phyloP scores from a whole-genome alignment of 2,113 vertebrate genomes.

The Corvus hawaiiensis region DNA sequence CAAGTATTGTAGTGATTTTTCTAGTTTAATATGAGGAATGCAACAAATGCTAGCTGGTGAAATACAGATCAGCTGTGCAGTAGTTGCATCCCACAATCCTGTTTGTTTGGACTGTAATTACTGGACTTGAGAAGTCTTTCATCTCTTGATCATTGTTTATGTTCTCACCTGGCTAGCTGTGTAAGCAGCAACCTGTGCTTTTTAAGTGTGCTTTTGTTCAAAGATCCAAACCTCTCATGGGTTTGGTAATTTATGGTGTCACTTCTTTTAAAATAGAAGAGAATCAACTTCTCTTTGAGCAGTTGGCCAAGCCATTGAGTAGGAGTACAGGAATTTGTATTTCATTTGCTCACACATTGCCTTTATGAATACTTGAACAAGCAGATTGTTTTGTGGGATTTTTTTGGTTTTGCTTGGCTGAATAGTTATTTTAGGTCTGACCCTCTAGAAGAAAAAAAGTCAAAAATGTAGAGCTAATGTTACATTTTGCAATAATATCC shows the following conservation, averaged over 20 bases:
- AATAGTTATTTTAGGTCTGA: background rate
- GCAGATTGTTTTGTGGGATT: background rate
- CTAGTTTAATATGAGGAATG: background rate
- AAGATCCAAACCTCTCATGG: background rate
- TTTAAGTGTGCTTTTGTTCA: background rate
- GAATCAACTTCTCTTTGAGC: background rate
- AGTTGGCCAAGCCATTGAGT: background rate
- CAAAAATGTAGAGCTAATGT: background rate
- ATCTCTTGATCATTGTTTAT: background rate
- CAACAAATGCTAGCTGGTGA: background rate
- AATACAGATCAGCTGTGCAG: background rate
- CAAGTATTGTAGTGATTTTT: background rate
- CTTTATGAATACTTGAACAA: background rate
- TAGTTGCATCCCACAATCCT: background rate
- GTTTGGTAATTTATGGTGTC: background rate
- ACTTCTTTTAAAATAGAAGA: background rate
- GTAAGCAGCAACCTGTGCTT: background rate
- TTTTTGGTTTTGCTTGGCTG: background rate
- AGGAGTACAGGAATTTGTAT: background rate
- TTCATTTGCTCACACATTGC: background rate
- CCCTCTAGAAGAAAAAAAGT: background rate
- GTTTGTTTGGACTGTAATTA: background rate
- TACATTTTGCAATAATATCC: rapidly evolving
- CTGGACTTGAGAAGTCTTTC: background rate
- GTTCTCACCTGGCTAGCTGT: background rate